These are phyloP conservation scores for Eriocheir sinensis DNA, from an alignment of 1,140 invertebrate species.

Conservation along the genomic window DNA sequence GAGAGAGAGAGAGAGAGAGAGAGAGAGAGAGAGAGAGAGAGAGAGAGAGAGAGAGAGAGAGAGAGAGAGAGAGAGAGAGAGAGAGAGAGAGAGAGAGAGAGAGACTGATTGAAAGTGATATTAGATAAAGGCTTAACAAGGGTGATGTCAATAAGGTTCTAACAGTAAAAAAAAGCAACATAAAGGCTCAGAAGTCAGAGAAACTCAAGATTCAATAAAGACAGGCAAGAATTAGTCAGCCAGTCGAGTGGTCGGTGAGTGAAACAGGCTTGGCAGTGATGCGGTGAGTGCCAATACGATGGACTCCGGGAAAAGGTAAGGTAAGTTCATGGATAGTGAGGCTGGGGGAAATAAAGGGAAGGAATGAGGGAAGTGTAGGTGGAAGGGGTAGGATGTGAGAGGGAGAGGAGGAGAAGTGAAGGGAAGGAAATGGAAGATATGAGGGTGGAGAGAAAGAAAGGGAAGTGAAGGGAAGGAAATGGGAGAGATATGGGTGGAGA, in stretches of 20 bases:
- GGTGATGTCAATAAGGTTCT: too few species aligned
- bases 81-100: constrained; percentile 40
- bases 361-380: not conserved
- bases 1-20: not conserved
- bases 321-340: too few species aligned
- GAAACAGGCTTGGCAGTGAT: too few species aligned
- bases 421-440: not conserved
- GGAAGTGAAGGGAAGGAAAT: constrained; percentile 5
- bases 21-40: not conserved
- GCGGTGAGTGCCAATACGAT: too few species aligned
- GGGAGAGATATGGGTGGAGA: too few species aligned
- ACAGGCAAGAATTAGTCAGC: too few species aligned
- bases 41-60: constrained; percentile 44
- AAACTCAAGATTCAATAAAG: too few species aligned
- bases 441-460: not conserved
- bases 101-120: not conserved
- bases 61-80: constrained; percentile 43
- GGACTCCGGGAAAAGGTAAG: too few species aligned
- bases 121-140: not conserved
- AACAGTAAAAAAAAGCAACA: too few species aligned
- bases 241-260: not conserved
- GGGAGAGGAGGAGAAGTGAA: not conserved
- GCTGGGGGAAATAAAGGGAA: not conserved
- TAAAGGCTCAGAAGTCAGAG: not conserved
- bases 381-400: not conserved